Percentiles rank a stretch among this genome's conserved stretches.
phyloP scores from a whole-genome alignment of 2,888 invertebrate species.

The Gryllus longicercus region DNA sequence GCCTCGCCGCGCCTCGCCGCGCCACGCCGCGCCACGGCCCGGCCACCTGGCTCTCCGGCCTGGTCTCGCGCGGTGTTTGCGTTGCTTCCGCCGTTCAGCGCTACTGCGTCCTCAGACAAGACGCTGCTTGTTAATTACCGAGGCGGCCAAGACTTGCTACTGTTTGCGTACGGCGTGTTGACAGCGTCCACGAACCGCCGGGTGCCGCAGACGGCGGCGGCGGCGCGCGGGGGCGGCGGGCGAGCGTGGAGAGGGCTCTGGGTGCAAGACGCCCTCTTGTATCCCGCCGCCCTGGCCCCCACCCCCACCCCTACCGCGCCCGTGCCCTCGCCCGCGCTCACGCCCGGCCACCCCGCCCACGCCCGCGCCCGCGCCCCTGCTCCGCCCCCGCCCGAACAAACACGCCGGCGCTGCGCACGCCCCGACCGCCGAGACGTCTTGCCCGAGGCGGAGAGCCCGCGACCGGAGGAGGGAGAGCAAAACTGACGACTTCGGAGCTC shows the following conservation, averaged over 20 bases:
- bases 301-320: not conserved
- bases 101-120: constrained; percentile 2
- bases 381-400: not conserved
- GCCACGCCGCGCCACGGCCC: not conserved
- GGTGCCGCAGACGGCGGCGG: not conserved
- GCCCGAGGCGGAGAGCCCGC: not conserved
- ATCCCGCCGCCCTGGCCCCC: not conserved
- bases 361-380: not conserved
- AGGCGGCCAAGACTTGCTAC: constrained; percentile 17
- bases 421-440: not conserved
- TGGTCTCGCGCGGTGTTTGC: not conserved
- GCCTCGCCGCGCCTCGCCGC: not conserved
- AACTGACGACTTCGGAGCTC: constrained; percentile 8
- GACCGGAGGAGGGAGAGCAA: constrained; percentile 1
- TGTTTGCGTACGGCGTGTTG: constrained; percentile 17
- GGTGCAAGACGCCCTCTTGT: not conserved
- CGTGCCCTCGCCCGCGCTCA: not conserved
- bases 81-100: constrained; percentile 10
- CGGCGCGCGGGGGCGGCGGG: too few species aligned
- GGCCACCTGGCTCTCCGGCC: not conserved
- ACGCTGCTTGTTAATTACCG: constrained; percentile 7
- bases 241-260: not conserved
- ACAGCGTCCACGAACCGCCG: not conserved
- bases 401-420: not conserved
- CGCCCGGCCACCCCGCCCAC: not conserved